A percentile compares a stretch with the other conserved stretches of the same genome.
Evolutionary conservation across 2,113 vertebrate species (phyloP).

Genomic region (Bagarius yarrelli): DNA sequence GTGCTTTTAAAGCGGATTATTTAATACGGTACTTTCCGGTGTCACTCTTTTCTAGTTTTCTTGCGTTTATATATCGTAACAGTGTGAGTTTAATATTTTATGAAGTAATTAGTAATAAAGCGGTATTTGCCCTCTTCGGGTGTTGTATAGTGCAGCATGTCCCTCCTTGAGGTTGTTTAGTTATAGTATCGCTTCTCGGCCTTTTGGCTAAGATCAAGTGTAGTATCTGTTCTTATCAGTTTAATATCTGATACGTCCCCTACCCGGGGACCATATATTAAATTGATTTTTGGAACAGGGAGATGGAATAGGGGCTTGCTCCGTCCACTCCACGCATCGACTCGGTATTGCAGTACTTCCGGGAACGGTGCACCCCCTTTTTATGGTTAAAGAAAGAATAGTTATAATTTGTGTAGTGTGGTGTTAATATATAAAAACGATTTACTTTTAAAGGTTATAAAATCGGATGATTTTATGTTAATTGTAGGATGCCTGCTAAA

Average conservation of each 20-base stretch:
- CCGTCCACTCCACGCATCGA: too few species aligned
- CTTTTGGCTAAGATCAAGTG: too few species aligned
- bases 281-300: slow-evolving; percentile 49
- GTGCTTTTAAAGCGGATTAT: neutral
- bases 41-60: neutral
- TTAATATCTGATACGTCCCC: too few species aligned
- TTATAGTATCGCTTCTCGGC: slow-evolving; percentile 55
- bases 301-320: too few species aligned
- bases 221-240: too few species aligned
- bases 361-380: too few species aligned
- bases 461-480: too few species aligned
- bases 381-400: fast-evolving
- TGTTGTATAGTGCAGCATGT: neutral
- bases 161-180: fast-evolving
- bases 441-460: too few species aligned
- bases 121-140: neutral
- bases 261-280: too few species aligned
- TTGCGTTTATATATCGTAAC: neutral
- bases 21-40: neutral
- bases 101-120: neutral
- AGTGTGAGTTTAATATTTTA: fast-evolving
- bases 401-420: neutral
- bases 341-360: too few species aligned
- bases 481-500: too few species aligned
- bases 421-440: too few species aligned